Conservation (phyloP, 2,797 vertebrate genomes). For the Sciurus vulgaris region DNA sequence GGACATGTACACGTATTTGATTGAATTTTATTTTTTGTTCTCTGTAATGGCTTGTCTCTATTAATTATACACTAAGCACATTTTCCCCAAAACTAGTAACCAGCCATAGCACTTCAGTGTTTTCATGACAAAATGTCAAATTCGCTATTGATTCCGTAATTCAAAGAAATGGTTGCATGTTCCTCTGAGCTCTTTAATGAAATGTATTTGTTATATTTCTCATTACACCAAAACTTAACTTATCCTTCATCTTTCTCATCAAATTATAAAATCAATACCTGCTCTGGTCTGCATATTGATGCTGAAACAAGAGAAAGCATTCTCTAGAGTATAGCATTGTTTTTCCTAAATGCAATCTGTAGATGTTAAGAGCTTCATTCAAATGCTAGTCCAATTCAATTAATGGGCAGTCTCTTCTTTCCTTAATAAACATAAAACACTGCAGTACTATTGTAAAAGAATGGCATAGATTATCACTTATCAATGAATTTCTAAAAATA, state of each 20-base stretch:
- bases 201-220: constrained; percentile 66
- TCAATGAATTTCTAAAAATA: constrained; percentile 50
- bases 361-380: constrained; percentile 51
- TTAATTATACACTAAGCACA: constrained; percentile 69
- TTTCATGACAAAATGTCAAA: constrained; percentile 72
- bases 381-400: constrained; percentile 58
- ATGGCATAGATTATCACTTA: background rate
- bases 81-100: constrained; percentile 46
- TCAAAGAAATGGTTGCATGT: constrained; percentile 72
- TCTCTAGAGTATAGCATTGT: background rate
- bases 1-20: constrained; percentile 11
- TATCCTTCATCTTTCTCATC: constrained; percentile 64
- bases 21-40: constrained; percentile 69
- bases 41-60: constrained; percentile 62
- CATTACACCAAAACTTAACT: constrained; percentile 68
- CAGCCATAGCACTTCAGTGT: constrained; percentile 57
- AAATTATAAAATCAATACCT: constrained; percentile 23
- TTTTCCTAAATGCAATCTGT: constrained; percentile 25
- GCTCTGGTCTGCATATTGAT: background rate
- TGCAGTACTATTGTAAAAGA: background rate
- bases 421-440: constrained; percentile 22
- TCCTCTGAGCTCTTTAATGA: constrained; percentile 62
- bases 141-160: constrained; percentile 66
- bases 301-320: background rate
- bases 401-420: constrained; percentile 28